A percentile compares a stretch with the other conserved stretches of the same genome.
Conservation (phyloP, 2,113 vertebrate genomes). For the Thermophis baileyi region DNA sequence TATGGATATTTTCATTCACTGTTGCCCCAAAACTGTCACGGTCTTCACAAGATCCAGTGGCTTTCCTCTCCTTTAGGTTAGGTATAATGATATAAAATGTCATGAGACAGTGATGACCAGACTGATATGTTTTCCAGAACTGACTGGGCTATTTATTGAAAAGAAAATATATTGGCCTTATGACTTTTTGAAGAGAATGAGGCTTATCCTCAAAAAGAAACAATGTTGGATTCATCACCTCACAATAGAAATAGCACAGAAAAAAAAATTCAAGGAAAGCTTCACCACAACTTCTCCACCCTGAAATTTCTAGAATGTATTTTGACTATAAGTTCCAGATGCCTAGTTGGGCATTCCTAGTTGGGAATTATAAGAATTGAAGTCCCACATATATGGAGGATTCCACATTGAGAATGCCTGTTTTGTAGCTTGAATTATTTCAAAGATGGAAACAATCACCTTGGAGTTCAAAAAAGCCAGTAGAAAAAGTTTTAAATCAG, state of each 20-base stretch:
- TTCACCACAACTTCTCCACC: not conserved
- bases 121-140: not conserved
- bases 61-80: not conserved
- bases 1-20: conserved; percentile 38
- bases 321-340: not conserved
- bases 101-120: conserved; percentile 4
- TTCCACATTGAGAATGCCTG: not conserved
- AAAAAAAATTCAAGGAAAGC: not conserved
- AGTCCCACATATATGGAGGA: no score
- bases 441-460: no score
- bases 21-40: not conserved
- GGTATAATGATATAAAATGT: not conserved
- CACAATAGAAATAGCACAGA: not conserved
- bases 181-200: not conserved
- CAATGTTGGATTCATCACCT: not conserved
- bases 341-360: no score
- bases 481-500: not conserved
- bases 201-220: not conserved
- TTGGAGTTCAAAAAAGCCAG: no score
- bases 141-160: fast-evolving
- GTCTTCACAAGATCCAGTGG: not conserved
- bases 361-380: no score
- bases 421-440: not conserved
- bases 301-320: not conserved
- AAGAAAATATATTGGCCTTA: not conserved